Base-by-base conservation (phyloP, 2,888 invertebrate species). In the Apamea sordens region DNA sequence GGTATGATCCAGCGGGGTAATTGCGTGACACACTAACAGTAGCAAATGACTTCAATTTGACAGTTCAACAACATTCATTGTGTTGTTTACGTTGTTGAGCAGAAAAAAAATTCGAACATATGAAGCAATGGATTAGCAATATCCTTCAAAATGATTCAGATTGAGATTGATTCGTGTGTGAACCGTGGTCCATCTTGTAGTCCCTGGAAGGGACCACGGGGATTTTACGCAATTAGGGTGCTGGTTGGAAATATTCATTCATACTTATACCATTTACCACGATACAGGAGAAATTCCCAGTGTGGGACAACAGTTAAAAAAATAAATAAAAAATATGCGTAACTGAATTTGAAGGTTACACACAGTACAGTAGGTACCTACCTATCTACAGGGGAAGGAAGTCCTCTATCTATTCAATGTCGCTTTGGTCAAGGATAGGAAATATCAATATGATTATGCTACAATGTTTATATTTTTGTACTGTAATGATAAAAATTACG, bases 311-410 rank as follows among this genome's bases (percentile, higher is more conserved):
- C n/a, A n/a, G n/a, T n/a, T n/a, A n/a, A n/a, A n/a, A n/a, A n/a
- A n/a, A n/a, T n/a, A n/a, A n/a, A n/a, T n/a, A n/a, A n/a, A n/a
- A n/a, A n/a, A n/a, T n/a, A 47, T 47, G 15, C 0, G 15, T 47
- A 13, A 47, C 15, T 47, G 24, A 79, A 72, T 71, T 80, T 72
- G 72, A 79, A 59, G 81, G 79, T 80, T 18, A 70, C 32, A 32
- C 32, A 1, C 2, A 32, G 32, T 32, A 32, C 21, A 32, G 41
- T 41, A 41, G 6, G 63, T 59, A n/a, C n/a, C n/a, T n/a, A 50
- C 18, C 15, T 47, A 84, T 84, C 70, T 59, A 28, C 8, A 61
- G 15, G 59, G 69, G 15, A 82, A 83, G 84, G 82, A 89, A 65
- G 77, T 80, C 24, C 21, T 50, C 47, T 81, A 76, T 76, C 79